Evolutionary conservation across 2,797 vertebrate species (phyloP).

Genomic region (Ptychobarbus kaznakovi): DNA sequence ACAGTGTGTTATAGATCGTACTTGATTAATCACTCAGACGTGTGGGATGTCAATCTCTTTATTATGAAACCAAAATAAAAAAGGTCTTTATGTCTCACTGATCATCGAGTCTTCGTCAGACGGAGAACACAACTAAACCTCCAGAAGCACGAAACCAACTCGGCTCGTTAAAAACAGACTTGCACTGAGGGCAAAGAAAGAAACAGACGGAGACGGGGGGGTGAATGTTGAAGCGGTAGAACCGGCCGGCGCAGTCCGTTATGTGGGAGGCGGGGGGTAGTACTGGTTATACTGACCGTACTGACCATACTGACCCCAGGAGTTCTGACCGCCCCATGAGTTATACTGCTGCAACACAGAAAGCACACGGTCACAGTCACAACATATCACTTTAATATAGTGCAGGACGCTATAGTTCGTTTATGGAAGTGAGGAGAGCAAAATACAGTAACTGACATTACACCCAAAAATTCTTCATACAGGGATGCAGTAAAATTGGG

Average conservation of each 20-base stretch:
- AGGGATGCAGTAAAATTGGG: no score
- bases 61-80: conserved; percentile 85
- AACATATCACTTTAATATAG: no score
- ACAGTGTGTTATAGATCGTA: no score
- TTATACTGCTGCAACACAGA: conserved; percentile 83
- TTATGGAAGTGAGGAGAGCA: no score
- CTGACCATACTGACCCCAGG: conserved; percentile 88
- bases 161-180: conserved; percentile 59
- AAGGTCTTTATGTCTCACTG: conserved; percentile 67
- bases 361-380: background rate
- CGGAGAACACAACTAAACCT: conserved; percentile 57
- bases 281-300: conserved; percentile 92
- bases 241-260: conserved; percentile 70
- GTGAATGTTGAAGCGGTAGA: conserved; percentile 48
- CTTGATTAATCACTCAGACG: background rate
- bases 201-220: conserved; percentile 58
- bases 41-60: conserved; percentile 77
- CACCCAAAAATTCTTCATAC: no score
- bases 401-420: no score
- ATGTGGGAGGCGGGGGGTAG: conserved; percentile 94
- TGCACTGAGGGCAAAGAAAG: conserved; percentile 62
- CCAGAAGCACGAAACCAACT: conserved; percentile 66
- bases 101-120: background rate
- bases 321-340: conserved; percentile 85
- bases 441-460: no score